Base-by-base conservation (phyloP, 2,888 invertebrate genomes). In the Leptinotarsa rubiginosa region DNA sequence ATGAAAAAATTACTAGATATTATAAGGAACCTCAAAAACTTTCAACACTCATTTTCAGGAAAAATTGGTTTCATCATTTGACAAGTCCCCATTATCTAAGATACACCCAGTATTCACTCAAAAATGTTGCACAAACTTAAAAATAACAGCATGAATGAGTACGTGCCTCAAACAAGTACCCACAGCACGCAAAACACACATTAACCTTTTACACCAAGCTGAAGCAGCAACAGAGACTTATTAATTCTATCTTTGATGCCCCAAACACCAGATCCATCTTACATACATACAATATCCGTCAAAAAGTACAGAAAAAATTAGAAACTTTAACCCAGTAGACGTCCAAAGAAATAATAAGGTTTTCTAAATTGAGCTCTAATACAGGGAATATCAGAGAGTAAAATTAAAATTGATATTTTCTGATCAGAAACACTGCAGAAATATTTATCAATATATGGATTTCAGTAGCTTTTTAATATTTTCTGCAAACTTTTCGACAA, bases 171-270 rank as follows among this genome's bases (percentile, higher is more conserved):
- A 62, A 70, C 52, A 62, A 64, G 67, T 67, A 69, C 73, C 71
- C 64, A 50, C 41, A 70, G 65, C 78, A 76, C 69, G 25, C 73
- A 75, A 52, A 67, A 72, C 72, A 74, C 69, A 76, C 75, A 52
- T 49, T 66, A 52, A 69, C 70, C 74, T 69, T 68, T 65, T 65
- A 74, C 62, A 75, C 75, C 69, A 75, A 75, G 77, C 77, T 69
- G 59, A 72, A 69, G 74, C 78, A 78, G 78, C 77, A 75, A 78
- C 77, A 76, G 76, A 69, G 49, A 54, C 47, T 47, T 54, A 25
- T 69, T 52, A 12, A 70, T 77, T 70, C 62, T 59, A 77, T 16
- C 65, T 20, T 65, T 54, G 64, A 71, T 68, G 71, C 74, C 31
- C 64, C 74, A 69, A 25, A 72, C 65, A 56, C 62, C 62, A 62